A percentile compares a stretch with the other conserved stretches of the same genome.
phyloP scores from a whole-genome alignment of 2,113 vertebrate genomes.

The Columbina picui region DNA sequence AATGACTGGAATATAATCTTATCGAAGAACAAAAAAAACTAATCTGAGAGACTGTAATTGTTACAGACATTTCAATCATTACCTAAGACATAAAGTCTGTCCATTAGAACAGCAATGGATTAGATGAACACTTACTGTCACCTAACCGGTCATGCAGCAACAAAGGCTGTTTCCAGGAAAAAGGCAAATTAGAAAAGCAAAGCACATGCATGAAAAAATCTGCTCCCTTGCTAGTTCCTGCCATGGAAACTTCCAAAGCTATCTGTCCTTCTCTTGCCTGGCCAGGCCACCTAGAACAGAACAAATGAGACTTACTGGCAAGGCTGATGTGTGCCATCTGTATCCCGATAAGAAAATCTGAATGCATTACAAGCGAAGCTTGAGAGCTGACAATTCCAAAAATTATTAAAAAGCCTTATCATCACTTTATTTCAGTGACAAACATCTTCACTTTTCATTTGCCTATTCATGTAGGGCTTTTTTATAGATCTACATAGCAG shows the following conservation, averaged over 20 bases:
- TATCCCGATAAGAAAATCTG: background rate
- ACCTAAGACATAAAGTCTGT: background rate
- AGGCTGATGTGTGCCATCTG: background rate
- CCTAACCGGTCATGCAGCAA: background rate
- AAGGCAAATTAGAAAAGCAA: background rate
- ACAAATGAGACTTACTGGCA: background rate
- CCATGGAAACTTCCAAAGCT: background rate
- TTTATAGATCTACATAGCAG: background rate
- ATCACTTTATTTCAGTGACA: background rate
- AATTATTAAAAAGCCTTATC: background rate
- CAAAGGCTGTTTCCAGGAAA: background rate
- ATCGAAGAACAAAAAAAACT: background rate
- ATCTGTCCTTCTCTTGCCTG: background rate
- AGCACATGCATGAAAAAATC: background rate
- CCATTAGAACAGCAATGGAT: background rate
- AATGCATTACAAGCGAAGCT: background rate
- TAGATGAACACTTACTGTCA: background rate
- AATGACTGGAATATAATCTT: background rate
- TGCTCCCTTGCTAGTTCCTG: background rate
- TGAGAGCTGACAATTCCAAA: background rate
- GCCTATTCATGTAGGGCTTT: background rate
- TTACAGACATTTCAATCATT: background rate
- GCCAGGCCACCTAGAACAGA: slow-evolving; percentile 3
- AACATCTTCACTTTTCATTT: background rate
- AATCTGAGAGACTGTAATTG: background rate